Evolutionary conservation across 2,797 vertebrate genomes (phyloP).

Genomic region (Amblyopsis hoosieri): DNA sequence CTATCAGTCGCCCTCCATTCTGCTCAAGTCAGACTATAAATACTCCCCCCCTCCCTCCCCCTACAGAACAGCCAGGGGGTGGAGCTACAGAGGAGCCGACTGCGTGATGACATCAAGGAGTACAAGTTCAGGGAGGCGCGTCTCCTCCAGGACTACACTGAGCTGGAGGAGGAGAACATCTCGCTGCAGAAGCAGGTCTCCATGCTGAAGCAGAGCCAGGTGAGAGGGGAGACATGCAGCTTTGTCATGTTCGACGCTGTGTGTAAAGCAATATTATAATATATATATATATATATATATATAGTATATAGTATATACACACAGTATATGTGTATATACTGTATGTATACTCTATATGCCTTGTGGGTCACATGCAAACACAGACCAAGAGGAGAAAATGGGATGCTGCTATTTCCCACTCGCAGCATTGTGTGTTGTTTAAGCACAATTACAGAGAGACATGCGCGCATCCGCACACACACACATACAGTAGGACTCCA

Average conservation of each 20-base stretch:
- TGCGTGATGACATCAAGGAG: conserved; percentile 96
- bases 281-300: too few species aligned
- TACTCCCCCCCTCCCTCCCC: conserved; percentile 1
- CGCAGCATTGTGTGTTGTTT: background rate
- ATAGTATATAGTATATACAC: too few species aligned
- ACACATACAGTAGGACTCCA: background rate
- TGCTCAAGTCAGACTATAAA: conserved; percentile 16
- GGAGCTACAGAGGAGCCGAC: conserved; percentile 89
- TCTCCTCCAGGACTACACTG: conserved; percentile 95
- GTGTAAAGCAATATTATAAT: too few species aligned
- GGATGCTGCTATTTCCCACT: too few species aligned
- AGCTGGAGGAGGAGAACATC: conserved; percentile 98
- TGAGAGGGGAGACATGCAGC: conserved; percentile 45
- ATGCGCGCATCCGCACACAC: conserved; percentile 1
- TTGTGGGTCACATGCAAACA: too few species aligned
- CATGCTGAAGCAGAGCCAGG: conserved; percentile 94
- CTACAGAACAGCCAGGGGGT: conserved; percentile 88
- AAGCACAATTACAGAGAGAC: background rate
- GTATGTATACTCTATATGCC: too few species aligned
- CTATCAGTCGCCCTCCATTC: conserved; percentile 18
- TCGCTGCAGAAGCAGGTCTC: conserved; percentile 97
- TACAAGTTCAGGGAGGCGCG: conserved; percentile 95
- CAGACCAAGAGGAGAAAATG: too few species aligned
- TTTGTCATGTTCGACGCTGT: too few species aligned
- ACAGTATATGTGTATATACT: too few species aligned